These are phyloP conservation scores for Prenolepis imparis DNA, from an alignment of 2,888 invertebrate genomes.

Conservation along the genomic window DNA sequence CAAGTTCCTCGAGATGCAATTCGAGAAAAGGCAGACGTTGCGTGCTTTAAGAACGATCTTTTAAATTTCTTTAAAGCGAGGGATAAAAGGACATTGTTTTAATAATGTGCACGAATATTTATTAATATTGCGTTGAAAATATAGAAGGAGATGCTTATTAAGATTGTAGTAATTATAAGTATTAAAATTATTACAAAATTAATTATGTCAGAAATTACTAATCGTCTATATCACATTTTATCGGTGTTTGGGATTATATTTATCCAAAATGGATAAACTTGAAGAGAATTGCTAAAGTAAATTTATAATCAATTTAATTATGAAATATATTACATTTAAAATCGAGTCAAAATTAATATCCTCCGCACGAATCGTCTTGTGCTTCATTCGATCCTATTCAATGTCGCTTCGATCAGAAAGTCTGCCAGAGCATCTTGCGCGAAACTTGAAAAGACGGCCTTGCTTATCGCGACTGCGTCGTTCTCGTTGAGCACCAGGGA, in stretches of 20 bases:
- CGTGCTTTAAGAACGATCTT: neutral
- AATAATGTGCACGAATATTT: neutral
- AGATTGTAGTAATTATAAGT: neutral
- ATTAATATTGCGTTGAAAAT: slow-evolving; percentile 3
- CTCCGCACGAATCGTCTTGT: neutral
- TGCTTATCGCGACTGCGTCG: slow-evolving; percentile 16
- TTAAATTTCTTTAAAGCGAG: no score
- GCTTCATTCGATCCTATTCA: neutral
- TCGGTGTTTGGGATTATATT: no score
- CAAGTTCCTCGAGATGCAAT: neutral
- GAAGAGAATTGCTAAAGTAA: neutral
- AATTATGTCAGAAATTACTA: no score
- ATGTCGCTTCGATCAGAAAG: neutral
- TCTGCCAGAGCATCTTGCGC: neutral
- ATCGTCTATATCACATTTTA: no score
- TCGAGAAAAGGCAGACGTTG: slow-evolving; percentile 3
- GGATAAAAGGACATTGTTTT: neutral
- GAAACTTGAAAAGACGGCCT: slow-evolving; percentile 23
- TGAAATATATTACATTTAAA: neutral
- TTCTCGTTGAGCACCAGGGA: slow-evolving; percentile 1
- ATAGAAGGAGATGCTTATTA: neutral
- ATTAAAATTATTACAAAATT: no score
- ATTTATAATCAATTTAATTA: neutral
- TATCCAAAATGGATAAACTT: neutral
- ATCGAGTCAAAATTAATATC: neutral